phyloP scores from a whole-genome alignment of 2,797 vertebrate genomes.

The Lutjanus campechanus region DNA sequence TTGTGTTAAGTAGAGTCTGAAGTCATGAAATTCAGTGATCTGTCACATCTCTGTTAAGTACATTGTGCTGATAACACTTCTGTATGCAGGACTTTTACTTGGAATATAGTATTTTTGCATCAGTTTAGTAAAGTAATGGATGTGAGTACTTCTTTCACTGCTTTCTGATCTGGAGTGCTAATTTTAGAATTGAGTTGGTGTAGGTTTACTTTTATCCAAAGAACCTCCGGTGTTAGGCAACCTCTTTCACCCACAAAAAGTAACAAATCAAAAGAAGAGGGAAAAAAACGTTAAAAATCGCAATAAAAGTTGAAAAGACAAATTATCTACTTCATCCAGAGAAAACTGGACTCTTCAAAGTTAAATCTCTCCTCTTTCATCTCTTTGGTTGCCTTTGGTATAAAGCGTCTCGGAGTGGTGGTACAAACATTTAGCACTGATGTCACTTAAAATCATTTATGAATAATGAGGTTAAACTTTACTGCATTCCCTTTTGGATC shows the following conservation, averaged over 20 bases:
- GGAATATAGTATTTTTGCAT: background rate
- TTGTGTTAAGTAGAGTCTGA: too few relatives aligned
- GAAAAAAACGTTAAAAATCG: background rate
- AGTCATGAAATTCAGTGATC: too few relatives aligned
- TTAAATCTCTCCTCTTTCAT: constrained; percentile 18
- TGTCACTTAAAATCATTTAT: constrained; percentile 18
- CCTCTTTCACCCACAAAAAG: background rate
- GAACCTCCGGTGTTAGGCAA: background rate
- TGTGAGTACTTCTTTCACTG: background rate
- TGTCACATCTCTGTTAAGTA: background rate
- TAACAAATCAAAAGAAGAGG: constrained; percentile 8
- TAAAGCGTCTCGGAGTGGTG: constrained; percentile 13
- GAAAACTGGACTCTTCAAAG: constrained; percentile 13
- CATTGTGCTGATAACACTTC: background rate
- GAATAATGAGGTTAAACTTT: constrained; percentile 20
- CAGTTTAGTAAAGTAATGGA: background rate
- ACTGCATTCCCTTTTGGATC: constrained; percentile 7
- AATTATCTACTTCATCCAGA: background rate
- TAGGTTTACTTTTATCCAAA: background rate
- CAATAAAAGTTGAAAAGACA: background rate
- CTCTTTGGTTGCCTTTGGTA: constrained; percentile 17
- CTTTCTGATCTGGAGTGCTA: background rate
- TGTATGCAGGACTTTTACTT: background rate
- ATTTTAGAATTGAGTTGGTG: background rate
- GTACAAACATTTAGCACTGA: constrained; percentile 29